Evolutionary conservation across 1,140 invertebrate genomes (phyloP).

Genomic region (Microvelia longipes): DNA sequence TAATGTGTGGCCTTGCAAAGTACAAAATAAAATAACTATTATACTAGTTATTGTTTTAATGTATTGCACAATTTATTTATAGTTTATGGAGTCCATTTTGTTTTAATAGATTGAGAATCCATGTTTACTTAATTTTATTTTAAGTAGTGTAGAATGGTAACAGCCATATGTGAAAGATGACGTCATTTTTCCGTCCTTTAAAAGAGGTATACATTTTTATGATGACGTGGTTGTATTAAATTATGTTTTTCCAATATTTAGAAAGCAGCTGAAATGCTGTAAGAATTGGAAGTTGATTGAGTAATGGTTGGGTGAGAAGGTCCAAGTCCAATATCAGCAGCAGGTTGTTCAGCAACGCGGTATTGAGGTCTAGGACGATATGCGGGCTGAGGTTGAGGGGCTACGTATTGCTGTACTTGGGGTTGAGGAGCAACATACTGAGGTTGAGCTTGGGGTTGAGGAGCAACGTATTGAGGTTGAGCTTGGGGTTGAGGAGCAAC

Average conservation of each 20-base stretch:
- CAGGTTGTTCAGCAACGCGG: not conserved
- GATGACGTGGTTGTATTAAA: not conserved
- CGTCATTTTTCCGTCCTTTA: no score
- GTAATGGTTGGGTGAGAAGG: not conserved
- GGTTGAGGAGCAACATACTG: not conserved
- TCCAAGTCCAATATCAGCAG: not conserved
- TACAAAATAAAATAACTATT: no score
- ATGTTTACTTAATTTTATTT: no score
- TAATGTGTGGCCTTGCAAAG: no score
- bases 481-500: not conserved
- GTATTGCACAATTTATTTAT: no score
- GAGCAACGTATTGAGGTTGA: no score
- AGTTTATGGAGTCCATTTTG: no score
- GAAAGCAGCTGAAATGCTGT: not conserved
- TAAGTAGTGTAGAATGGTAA: no score
- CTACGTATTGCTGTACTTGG: not conserved
- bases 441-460: conserved; percentile 1
- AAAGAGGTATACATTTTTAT: no score
- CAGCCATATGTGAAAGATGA: no score
- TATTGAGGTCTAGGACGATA: not conserved
- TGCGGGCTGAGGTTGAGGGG: not conserved
- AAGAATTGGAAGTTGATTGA: not conserved
- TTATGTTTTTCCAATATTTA: not conserved
- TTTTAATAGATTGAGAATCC: no score
- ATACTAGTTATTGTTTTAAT: no score